Conservation (phyloP, 2,888 invertebrate genomes). For the Limnephilus lunatus region DNA sequence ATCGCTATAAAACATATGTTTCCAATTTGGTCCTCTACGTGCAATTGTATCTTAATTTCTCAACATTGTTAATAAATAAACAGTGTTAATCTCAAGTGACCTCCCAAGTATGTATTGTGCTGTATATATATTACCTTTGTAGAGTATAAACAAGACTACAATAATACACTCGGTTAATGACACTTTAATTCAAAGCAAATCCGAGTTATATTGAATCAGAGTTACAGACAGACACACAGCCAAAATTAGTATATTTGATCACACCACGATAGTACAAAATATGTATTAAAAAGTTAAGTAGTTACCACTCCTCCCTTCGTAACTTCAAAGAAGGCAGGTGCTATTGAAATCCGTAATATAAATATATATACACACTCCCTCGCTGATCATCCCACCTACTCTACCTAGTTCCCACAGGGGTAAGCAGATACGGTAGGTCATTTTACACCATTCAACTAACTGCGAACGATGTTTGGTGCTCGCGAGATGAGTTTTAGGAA, state of each 20-base stretch:
- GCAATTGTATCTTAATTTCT: too few relatives aligned
- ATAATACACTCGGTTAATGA: too few relatives aligned
- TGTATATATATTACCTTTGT: too few relatives aligned
- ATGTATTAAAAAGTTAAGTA: not conserved
- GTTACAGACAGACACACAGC: too few relatives aligned
- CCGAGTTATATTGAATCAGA: too few relatives aligned
- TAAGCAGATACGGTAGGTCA: constrained; percentile 39
- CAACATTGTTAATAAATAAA: too few relatives aligned
- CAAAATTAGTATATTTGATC: not conserved
- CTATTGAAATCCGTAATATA: constrained; percentile 34
- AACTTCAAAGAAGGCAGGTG: constrained; percentile 15
- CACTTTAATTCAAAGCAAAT: too few relatives aligned
- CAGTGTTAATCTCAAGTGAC: too few relatives aligned
- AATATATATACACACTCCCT: constrained; percentile 18
- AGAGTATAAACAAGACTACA: too few relatives aligned
- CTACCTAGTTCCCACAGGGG: constrained; percentile 22
- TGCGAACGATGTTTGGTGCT: not conserved
- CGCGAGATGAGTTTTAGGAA: not conserved
- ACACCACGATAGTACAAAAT: not conserved
- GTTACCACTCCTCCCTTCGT: not conserved
- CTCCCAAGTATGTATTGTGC: too few relatives aligned
- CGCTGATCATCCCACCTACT: not conserved
- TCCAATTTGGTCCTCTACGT: too few relatives aligned
- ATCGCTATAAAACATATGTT: too few relatives aligned
- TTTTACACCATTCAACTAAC: constrained; percentile 7